A percentile compares a stretch with the other conserved stretches of the same genome.
Conservation (phyloP, 1,140 invertebrate species). For the Pseudomyrmex sp. region DNA sequence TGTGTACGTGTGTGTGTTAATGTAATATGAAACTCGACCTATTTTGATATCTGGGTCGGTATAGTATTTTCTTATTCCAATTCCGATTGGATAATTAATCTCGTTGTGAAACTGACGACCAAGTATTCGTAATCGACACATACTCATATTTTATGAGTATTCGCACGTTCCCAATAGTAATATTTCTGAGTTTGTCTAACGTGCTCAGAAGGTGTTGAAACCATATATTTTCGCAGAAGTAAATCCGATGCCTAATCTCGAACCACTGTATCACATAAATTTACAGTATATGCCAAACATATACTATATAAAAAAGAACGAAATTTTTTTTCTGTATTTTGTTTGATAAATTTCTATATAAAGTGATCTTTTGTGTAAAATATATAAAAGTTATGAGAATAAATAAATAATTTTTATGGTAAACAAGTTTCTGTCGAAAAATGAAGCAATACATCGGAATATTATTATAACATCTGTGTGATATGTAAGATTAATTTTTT, state of each 20-base stretch:
- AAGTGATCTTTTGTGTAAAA: no score
- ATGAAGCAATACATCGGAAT: background rate
- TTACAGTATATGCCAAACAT: background rate
- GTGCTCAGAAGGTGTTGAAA: background rate
- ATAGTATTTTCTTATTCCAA: background rate
- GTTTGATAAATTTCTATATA: no score
- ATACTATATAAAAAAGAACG: no score
- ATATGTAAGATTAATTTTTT: conserved; percentile 22
- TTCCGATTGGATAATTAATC: background rate
- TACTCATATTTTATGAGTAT: conserved; percentile 7
- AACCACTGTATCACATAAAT: background rate
- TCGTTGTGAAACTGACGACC: background rate
- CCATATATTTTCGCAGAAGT: conserved; percentile 20
- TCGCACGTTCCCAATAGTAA: background rate
- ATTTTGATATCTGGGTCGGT: no score
- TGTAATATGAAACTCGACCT: no score
- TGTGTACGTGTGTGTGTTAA: no score
- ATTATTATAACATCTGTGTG: no score
- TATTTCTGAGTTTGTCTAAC: background rate
- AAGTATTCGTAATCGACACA: conserved; percentile 4
- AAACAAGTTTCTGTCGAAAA: background rate
- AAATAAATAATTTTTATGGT: background rate
- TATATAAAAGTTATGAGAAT: background rate
- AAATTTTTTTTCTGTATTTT: background rate
- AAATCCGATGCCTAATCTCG: conserved; percentile 16